Evolutionary conservation across 2,888 invertebrate genomes (phyloP), one percentile per base, ranked within the genome.

Genomic region (Iphiclides podalirius): DNA sequence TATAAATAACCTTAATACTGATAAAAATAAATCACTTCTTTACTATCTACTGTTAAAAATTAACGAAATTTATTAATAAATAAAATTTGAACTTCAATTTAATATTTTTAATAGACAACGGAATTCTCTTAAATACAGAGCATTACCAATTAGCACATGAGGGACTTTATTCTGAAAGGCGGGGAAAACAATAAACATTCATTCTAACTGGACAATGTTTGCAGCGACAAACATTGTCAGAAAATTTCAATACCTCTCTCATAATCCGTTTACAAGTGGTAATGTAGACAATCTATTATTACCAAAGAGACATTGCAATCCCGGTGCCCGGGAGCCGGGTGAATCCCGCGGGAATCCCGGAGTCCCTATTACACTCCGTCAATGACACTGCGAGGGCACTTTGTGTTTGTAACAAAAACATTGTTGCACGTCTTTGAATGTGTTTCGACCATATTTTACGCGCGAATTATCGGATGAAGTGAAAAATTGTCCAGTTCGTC

Each of bases 241-340:
- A 37, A 39, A 9, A 38, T 36, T 38, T 23, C 16, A 36, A 37
- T 44, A 11, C n/a, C n/a, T n/a, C 11, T 36, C 47, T 43, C 47
- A 47, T 33, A 42, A 48, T 42, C 35, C 39, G 14, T 26, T 40
- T 40, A 40, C 52, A 50, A 47, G 56, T 59, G 62, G 55, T 61
- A 60, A 64, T 62, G 64, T 53, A 56, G 60, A 64, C 63, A 61
- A 64, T 65, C 59, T 58, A 63, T 65, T 64, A 65, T 58, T 56
- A 52, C 49, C 52, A 59, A 57, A 52, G 55, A 55, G 57, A 61
- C 58, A 46, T 38, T 31, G 36, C 49, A 35, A 44, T 39, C 49
- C 44, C 41, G 36, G 36, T n/a, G 12, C 41, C 36, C 39, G 33
- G 39, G 16, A 20, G 4, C 35, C 47, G 23, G 41, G 16, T 12